Percentiles rank a stretch among this genome's conserved stretches.
Conservation (phyloP, 2,888 invertebrate genomes). For the Leucophora obtusa region DNA sequence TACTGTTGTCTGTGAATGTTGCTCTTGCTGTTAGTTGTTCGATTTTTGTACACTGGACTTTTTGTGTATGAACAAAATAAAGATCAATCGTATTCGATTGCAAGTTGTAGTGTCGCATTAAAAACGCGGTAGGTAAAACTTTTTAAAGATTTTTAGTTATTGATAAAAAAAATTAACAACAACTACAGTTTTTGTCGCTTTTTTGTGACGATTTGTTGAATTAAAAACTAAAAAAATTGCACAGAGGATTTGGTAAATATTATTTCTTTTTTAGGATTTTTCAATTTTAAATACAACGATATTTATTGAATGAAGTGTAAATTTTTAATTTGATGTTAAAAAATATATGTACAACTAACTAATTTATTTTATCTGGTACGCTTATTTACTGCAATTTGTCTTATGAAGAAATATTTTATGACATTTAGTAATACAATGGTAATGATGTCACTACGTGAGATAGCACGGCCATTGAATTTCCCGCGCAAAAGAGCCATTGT, state of each 20-base stretch:
- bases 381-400: no score
- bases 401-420: no score
- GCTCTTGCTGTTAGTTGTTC: slow-evolving; percentile 30
- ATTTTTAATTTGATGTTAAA: not conserved
- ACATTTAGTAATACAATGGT: no score
- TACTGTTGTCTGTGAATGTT: slow-evolving; percentile 49
- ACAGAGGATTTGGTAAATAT: slow-evolving; percentile 67
- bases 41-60: slow-evolving; percentile 8
- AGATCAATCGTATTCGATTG: slow-evolving; percentile 77
- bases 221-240: not conserved
- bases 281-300: not conserved
- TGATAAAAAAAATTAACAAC: slow-evolving; percentile 54
- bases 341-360: no score
- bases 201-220: not conserved
- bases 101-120: slow-evolving; percentile 65
- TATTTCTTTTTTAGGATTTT: slow-evolving; percentile 76
- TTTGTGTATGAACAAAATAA: slow-evolving; percentile 53
- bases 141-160: slow-evolving; percentile 60
- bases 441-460: no score
- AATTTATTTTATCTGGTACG: no score
- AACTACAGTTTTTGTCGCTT: slow-evolving; percentile 12
- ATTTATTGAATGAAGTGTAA: not conserved
- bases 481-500: no score
- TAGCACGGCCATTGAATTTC: no score
- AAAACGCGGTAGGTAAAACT: slow-evolving; percentile 75